phyloP scores from a whole-genome alignment of 2,113 vertebrate genomes.

The Neofelis nebulosa region DNA sequence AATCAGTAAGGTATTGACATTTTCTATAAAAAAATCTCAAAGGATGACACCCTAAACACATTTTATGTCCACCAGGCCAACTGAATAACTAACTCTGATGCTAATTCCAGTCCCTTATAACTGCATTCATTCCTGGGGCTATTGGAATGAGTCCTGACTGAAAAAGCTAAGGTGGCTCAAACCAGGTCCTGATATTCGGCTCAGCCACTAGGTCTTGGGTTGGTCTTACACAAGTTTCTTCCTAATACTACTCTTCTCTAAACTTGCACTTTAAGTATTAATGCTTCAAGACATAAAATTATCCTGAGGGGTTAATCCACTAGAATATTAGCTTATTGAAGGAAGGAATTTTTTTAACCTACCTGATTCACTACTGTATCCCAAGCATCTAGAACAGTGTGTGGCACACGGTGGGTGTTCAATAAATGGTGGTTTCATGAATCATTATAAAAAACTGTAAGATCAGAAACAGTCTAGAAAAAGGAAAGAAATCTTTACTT shows the following conservation, averaged over 20 bases:
- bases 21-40: not conserved
- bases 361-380: not conserved
- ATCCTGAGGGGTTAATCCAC: not conserved
- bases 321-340: not conserved
- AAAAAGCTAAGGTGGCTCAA: not conserved
- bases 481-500: not conserved
- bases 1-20: not conserved
- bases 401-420: not conserved
- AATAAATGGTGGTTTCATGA: constrained; percentile 8
- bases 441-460: not conserved
- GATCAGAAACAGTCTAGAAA: not conserved
- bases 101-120: not conserved
- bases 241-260: not conserved
- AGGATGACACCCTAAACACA: not conserved
- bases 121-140: not conserved
- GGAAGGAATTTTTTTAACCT: not conserved
- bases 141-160: not conserved
- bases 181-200: not conserved
- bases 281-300: too few species aligned
- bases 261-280: not conserved
- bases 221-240: not conserved
- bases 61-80: not conserved
- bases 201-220: not conserved
- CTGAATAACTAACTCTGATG: not conserved
- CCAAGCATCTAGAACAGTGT: not conserved